Percentiles rank a stretch among this genome's conserved stretches.
Conservation (phyloP, 2,797 vertebrate species). For the Nannoperca obscura region DNA sequence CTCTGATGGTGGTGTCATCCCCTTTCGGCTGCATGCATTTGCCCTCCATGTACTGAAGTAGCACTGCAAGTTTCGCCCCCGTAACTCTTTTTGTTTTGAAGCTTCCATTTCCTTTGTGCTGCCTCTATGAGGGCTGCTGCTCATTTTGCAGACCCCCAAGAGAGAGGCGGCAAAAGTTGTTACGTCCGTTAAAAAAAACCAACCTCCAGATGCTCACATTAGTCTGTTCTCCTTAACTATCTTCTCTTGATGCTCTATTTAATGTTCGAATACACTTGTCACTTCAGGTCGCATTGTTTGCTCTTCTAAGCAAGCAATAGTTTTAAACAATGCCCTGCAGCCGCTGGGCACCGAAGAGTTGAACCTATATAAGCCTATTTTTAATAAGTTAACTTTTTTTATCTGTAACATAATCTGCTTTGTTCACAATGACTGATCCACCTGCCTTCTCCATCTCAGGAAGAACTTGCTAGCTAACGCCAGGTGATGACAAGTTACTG, state of each 20-base stretch:
- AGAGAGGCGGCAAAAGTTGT: slow-evolving; percentile 19
- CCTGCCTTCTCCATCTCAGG: neutral
- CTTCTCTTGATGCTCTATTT: slow-evolving; percentile 1
- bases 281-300: slow-evolving; percentile 1
- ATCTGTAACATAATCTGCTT: neutral
- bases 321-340: slow-evolving; percentile 12
- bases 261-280: slow-evolving; percentile 20
- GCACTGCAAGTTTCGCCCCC: neutral
- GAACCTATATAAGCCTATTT: neutral
- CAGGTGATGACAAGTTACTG: neutral
- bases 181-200: slow-evolving; percentile 15
- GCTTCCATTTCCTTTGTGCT: slow-evolving; percentile 23
- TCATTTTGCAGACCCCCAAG: slow-evolving; percentile 23
- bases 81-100: slow-evolving; percentile 17
- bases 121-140: slow-evolving; percentile 19
- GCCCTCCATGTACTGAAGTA: neutral
- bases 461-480: neutral
- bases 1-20: neutral
- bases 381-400: neutral
- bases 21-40: slow-evolving; percentile 6
- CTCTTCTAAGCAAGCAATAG: slow-evolving; percentile 22
- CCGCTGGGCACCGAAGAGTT: slow-evolving; percentile 12
- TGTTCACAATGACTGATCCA: neutral
- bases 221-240: neutral
- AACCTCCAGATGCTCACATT: slow-evolving; percentile 30